Conservation (phyloP, 2,888 invertebrate genomes). For the Hoplodrina blanda region DNA sequence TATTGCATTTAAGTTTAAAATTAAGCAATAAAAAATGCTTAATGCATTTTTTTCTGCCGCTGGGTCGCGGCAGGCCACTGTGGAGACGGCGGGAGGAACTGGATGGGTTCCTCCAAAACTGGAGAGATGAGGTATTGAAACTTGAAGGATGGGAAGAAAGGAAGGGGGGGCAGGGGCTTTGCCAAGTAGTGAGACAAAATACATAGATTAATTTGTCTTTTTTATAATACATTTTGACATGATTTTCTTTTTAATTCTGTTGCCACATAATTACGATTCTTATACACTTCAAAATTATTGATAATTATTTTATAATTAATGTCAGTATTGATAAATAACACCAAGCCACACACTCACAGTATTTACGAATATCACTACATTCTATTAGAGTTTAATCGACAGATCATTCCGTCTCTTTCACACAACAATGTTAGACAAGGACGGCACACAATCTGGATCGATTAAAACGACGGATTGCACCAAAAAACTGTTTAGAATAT, state of each 20-base stretch:
- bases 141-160: too few relatives aligned
- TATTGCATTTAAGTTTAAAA: too few relatives aligned
- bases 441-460: slow-evolving; percentile 54
- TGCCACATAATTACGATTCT: not conserved
- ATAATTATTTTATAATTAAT: not conserved
- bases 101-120: too few relatives aligned
- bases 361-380: slow-evolving; percentile 28
- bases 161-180: too few relatives aligned
- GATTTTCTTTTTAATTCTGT: not conserved
- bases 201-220: too few relatives aligned
- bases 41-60: too few relatives aligned
- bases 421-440: slow-evolving; percentile 35
- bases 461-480: slow-evolving; percentile 53
- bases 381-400: slow-evolving; percentile 43
- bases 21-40: too few relatives aligned
- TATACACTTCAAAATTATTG: not conserved
- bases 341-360: slow-evolving; percentile 10
- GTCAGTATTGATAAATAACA: slow-evolving; percentile 58
- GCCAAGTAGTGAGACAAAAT: too few relatives aligned
- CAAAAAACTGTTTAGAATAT: slow-evolving; percentile 1
- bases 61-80: too few relatives aligned
- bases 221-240: too few relatives aligned
- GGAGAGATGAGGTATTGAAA: too few relatives aligned
- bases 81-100: too few relatives aligned
- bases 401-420: slow-evolving; percentile 54